Base-by-base conservation (phyloP, 2,888 invertebrate species). In the Cataglyphis cursor region DNA sequence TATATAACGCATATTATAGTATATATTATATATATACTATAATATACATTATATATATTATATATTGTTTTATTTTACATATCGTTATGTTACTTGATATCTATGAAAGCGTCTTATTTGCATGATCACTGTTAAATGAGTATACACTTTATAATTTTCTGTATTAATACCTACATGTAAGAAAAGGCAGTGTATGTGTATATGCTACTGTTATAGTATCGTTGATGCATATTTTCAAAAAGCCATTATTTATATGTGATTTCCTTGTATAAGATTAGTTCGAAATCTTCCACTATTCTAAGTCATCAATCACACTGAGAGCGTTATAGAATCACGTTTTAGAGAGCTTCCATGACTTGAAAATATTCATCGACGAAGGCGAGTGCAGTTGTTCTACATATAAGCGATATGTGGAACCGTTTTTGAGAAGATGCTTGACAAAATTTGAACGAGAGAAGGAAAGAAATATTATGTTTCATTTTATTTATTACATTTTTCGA, bases 401-500 rank as follows among this genome's bases (percentile, higher is more conserved):
- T 64, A 54, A 41, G 18, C 18, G n/a, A 51, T 51, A 84, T 68
- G 62, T 31, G 61, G 61, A 62, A 15, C 4, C 28, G 21, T 65
- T 44, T 51, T 51, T 83, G 28, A 59, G 51, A 62, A 41, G 48
- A 59, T 57, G 81, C 44, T 21, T 57, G 38, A 75, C 35, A 84
- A 62, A 70, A 68, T 75, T 84, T 83, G 64, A 15, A 54, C 18
- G 64, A 28, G 9, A 75, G 62, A 24, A 8, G 21, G 54, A 62
- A 51, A 81, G 75, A n/a, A 41, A 82, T 21, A 76, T 38, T 35
- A 76, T 51, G 82, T 80, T 80, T 73, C 66, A 68, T 61, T 87
- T 91, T 90, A 91, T 91, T 93, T 90, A 92, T 91, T 90, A 88
- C 72, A 91, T 89, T 88, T 90, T 89, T 88, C 85, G 89, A 88